Percentiles rank a stretch among this genome's conserved stretches.
Conservation (phyloP, 2,888 invertebrate species). For the Cosmorhoe ocellata region DNA sequence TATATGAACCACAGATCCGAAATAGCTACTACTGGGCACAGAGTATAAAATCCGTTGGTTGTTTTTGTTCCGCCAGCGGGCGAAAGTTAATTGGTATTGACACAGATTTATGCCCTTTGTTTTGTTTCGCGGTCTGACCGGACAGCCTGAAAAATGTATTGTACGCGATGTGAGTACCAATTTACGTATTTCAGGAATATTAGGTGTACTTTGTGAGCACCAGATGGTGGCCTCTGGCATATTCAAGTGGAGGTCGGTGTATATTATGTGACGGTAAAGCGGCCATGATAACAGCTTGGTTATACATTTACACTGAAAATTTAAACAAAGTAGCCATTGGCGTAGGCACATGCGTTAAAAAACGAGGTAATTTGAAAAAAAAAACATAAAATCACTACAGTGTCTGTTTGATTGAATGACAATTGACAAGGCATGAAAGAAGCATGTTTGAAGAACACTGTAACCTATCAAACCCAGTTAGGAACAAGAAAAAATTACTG, state of each 20-base stretch:
- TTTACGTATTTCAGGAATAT: constrained; percentile 5
- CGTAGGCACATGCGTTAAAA: too few species aligned
- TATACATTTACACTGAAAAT: too few species aligned
- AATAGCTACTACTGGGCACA: constrained; percentile 4
- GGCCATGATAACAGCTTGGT: too few species aligned
- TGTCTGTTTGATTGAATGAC: too few species aligned
- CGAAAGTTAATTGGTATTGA: constrained; percentile 60
- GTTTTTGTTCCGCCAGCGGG: constrained; percentile 33
- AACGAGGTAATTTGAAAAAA: too few species aligned
- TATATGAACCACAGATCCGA: constrained; percentile 1
- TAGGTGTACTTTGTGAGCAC: background rate
- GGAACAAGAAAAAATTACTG: too few species aligned
- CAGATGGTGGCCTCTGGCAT: background rate
- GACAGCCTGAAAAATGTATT: constrained; percentile 18
- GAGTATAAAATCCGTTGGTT: constrained; percentile 13
- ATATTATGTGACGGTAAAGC: too few species aligned
- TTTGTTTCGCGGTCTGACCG: constrained; percentile 30
- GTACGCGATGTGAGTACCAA: constrained; percentile 15
- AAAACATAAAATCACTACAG: too few species aligned
- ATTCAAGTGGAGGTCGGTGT: background rate
- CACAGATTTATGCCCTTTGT: constrained; percentile 56
- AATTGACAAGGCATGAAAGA: too few species aligned
- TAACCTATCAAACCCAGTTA: too few species aligned
- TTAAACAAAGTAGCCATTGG: too few species aligned
- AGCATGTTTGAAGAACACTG: too few species aligned